phyloP scores from a whole-genome alignment of 2,797 vertebrate genomes.

The Rhynchotus rufescens region DNA sequence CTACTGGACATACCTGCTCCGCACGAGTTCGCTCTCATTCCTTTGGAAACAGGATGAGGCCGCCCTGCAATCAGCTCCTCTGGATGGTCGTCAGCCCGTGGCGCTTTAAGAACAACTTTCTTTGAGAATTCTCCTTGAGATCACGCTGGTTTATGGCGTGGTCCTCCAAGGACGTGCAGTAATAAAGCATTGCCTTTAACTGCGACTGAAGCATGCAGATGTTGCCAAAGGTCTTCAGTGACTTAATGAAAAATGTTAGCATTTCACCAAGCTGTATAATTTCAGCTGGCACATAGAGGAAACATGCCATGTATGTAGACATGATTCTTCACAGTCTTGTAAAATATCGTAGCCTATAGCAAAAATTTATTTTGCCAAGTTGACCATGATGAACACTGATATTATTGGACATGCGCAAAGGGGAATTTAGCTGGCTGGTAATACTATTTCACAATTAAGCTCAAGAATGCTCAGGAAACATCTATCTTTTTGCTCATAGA shows the following conservation, averaged over 20 bases:
- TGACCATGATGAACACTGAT: not conserved
- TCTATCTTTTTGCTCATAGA: not conserved
- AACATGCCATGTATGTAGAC: not conserved
- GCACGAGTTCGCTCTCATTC: not conserved
- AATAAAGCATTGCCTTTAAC: not conserved
- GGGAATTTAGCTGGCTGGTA: not conserved
- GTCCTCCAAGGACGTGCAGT: not conserved
- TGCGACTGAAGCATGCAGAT: not conserved
- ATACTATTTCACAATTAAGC: not conserved
- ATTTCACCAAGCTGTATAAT: not conserved
- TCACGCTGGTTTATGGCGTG: not conserved
- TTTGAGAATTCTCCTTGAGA: not conserved
- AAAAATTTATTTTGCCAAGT: not conserved
- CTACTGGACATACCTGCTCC: not conserved
- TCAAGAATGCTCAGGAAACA: not conserved
- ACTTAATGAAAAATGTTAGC: slow-evolving; percentile 7
- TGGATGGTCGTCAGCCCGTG: not conserved
- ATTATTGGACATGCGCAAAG: not conserved
- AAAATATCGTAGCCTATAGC: not conserved
- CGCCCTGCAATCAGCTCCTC: too few relatives aligned
- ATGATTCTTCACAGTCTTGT: not conserved
- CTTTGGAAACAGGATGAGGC: not conserved
- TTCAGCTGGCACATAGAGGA: not conserved
- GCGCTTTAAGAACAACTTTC: not conserved
- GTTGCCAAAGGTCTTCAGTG: not conserved